Conservation (phyloP, 2,888 invertebrate species). For the Coremacera marginata region DNA sequence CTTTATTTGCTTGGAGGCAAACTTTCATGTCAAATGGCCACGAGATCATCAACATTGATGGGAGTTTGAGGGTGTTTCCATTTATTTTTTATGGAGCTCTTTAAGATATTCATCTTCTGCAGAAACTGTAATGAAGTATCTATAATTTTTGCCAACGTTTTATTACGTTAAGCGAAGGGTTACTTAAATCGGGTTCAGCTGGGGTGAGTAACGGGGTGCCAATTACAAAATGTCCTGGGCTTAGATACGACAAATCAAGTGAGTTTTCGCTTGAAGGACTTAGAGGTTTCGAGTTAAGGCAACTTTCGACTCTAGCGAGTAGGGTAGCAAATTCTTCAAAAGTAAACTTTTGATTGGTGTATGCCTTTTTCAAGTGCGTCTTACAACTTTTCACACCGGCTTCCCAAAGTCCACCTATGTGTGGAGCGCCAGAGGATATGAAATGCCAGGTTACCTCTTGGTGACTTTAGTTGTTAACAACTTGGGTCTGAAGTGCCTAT, state of each 20-base stretch:
- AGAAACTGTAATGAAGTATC: too few species aligned
- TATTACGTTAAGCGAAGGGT: slow-evolving; percentile 3
- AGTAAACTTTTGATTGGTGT: slow-evolving; percentile 22
- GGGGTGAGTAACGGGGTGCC: slow-evolving; percentile 32
- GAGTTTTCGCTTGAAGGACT: too few species aligned
- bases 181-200: slow-evolving; percentile 28
- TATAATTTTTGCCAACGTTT: too few species aligned
- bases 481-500: neutral
- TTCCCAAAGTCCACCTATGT: too few species aligned
- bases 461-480: too few species aligned
- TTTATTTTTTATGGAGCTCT: too few species aligned
- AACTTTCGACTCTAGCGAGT: neutral
- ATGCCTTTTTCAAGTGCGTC: slow-evolving; percentile 27
- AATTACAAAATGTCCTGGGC: slow-evolving; percentile 38
- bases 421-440: slow-evolving; percentile 11
- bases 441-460: slow-evolving; percentile 40
- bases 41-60: too few species aligned
- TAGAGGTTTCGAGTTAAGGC: slow-evolving; percentile 39
- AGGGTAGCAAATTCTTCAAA: slow-evolving; percentile 44
- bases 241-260: slow-evolving; percentile 12
- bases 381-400: too few species aligned
- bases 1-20: too few species aligned
- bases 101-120: too few species aligned
- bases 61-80: too few species aligned
- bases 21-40: too few species aligned